Evolutionary conservation across 2,888 invertebrate genomes (phyloP).

Genomic region (Coleophora flavipennella): DNA sequence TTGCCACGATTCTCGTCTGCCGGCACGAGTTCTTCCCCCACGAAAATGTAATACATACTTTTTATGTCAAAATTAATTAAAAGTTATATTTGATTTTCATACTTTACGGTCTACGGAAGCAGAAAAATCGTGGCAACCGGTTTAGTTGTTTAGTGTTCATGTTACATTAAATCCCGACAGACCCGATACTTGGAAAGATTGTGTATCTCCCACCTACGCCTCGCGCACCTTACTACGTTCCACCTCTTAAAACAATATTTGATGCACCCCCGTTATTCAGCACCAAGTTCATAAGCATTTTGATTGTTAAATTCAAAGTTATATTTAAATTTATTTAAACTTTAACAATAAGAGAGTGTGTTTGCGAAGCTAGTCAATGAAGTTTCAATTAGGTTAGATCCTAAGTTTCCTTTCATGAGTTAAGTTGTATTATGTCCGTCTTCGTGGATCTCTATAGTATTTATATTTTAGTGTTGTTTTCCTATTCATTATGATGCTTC

Average conservation of each 20-base stretch:
- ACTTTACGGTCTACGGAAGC: conserved; percentile 5
- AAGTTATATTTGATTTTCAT: too few species aligned
- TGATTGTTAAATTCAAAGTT: conserved; percentile 42
- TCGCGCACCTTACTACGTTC: conserved; percentile 32
- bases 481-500: conserved; percentile 34
- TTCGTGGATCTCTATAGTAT: conserved; percentile 24
- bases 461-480: conserved; percentile 40
- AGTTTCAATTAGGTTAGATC: conserved; percentile 48
- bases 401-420: conserved; percentile 42
- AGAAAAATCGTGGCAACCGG: conserved; percentile 47
- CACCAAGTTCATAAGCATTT: conserved; percentile 13
- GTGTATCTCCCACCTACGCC: conserved; percentile 45
- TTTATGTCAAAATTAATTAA: neutral
- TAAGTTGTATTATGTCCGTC: conserved; percentile 25
- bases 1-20: conserved; percentile 41
- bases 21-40: too few species aligned
- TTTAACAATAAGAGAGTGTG: conserved; percentile 37
- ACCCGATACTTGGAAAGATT: conserved; percentile 43
- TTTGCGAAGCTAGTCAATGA: conserved; percentile 62
- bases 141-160: conserved; percentile 70
- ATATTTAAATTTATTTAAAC: conserved; percentile 38
- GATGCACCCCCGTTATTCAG: conserved; percentile 20
- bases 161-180: conserved; percentile 64
- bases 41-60: neutral
- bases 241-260: conserved; percentile 19